A percentile compares a stretch with the other conserved stretches of the same genome.
Conservation (phyloP, 1,140 invertebrate genomes). For the Eueides isabella region DNA sequence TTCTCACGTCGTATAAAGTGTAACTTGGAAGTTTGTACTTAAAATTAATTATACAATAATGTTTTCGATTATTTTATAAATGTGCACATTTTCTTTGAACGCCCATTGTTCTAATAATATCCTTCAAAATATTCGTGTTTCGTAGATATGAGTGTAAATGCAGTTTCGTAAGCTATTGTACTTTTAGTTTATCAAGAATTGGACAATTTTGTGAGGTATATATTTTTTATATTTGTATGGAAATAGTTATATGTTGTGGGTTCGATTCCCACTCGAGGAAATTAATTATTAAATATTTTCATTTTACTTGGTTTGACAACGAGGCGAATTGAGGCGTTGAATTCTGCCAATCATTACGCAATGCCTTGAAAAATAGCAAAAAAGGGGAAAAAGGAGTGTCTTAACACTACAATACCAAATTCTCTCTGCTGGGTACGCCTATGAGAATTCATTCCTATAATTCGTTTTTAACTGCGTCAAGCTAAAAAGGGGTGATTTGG, state of each 20-base stretch:
- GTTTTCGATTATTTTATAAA: background rate
- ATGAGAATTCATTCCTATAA: no score
- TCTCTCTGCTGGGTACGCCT: no score
- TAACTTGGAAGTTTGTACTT: background rate
- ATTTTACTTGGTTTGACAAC: no score
- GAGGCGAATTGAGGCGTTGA: no score
- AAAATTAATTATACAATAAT: background rate
- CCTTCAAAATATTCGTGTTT: constrained; percentile 10
- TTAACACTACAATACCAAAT: background rate
- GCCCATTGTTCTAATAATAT: constrained; percentile 7
- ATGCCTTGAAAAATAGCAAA: background rate
- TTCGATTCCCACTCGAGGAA: no score
- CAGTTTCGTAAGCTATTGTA: constrained; percentile 1
- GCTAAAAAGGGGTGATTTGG: no score
- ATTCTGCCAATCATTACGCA: no score
- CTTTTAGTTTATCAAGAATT: background rate
- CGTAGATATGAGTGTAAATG: background rate
- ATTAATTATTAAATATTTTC: no score
- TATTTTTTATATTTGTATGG: no score
- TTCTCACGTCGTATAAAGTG: background rate
- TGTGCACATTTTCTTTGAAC: constrained; percentile 1
- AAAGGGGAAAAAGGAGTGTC: background rate
- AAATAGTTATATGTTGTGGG: no score
- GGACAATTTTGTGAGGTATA: background rate
- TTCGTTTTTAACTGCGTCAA: no score